Conservation (phyloP, 2,113 vertebrate species). For the Propithecus coquereli region DNA sequence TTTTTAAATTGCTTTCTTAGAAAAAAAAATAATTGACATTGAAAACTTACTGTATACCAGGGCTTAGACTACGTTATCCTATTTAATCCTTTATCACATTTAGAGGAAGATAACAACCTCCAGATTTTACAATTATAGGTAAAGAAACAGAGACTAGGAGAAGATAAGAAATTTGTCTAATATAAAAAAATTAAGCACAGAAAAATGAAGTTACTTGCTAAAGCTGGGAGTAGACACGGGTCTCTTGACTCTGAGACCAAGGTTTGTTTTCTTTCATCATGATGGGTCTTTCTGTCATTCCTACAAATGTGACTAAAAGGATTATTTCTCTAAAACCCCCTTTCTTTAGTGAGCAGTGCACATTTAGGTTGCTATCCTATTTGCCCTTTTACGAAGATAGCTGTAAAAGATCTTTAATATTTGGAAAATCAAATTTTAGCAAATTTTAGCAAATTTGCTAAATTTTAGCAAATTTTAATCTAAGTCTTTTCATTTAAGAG, state of each 20-base stretch:
- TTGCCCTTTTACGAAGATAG: background rate
- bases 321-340: background rate
- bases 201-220: background rate
- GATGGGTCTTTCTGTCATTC: background rate
- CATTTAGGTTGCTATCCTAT: background rate
- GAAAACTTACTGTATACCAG: background rate
- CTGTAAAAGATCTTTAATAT: constrained; percentile 30
- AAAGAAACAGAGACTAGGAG: background rate
- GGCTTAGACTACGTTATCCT: background rate
- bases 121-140: background rate
- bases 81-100: background rate
- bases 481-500: background rate
- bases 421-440: background rate
- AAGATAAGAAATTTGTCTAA: background rate
- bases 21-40: background rate
- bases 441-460: too few species aligned
- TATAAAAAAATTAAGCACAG: background rate
- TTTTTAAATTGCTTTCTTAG: background rate
- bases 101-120: background rate
- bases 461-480: too few species aligned
- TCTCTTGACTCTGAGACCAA: background rate
- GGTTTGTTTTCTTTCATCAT: background rate
- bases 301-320: background rate
- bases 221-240: background rate
- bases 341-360: background rate